Percentiles rank a stretch among this genome's conserved stretches.
These are phyloP conservation scores for Colletes collaris DNA, from an alignment of 2,888 invertebrate species.

Conservation along the genomic window DNA sequence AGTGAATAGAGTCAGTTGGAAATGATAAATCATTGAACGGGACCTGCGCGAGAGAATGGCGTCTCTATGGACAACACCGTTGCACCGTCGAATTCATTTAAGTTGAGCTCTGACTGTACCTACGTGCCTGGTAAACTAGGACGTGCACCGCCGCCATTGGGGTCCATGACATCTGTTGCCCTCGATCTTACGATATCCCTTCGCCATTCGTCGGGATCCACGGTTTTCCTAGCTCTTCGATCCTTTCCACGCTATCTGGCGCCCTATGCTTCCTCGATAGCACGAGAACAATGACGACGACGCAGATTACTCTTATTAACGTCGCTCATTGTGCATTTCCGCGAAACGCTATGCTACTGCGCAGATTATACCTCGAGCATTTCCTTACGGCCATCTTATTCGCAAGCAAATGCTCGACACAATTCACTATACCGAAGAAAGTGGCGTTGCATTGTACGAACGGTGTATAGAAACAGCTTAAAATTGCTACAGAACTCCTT, in stretches of 20 bases:
- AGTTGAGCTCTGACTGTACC: background rate
- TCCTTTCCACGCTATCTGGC: background rate
- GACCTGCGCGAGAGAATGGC: constrained; percentile 26
- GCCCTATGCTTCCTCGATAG: background rate
- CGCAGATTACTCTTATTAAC: constrained; percentile 16
- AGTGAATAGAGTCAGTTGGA: constrained; percentile 16
- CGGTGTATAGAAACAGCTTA: too few relatives aligned
- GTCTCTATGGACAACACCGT: constrained; percentile 22
- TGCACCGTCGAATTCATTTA: background rate
- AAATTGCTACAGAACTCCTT: too few relatives aligned
- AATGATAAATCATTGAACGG: constrained; percentile 29
- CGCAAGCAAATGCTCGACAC: background rate
- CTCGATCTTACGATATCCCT: constrained; percentile 55
- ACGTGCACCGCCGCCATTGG: constrained; percentile 57
- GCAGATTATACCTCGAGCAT: constrained; percentile 16
- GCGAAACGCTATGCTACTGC: constrained; percentile 25
- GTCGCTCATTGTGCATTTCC: background rate
- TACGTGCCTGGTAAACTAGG: constrained; percentile 58
- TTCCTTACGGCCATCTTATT: background rate
- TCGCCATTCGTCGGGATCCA: constrained; percentile 5
- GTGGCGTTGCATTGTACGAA: too few relatives aligned
- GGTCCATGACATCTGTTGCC: constrained; percentile 73
- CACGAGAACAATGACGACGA: constrained; percentile 8
- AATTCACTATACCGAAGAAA: too few relatives aligned
- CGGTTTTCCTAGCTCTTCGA: constrained; percentile 30